phyloP scores from a whole-genome alignment of 2,113 vertebrate species.

The Elephas maximus region DNA sequence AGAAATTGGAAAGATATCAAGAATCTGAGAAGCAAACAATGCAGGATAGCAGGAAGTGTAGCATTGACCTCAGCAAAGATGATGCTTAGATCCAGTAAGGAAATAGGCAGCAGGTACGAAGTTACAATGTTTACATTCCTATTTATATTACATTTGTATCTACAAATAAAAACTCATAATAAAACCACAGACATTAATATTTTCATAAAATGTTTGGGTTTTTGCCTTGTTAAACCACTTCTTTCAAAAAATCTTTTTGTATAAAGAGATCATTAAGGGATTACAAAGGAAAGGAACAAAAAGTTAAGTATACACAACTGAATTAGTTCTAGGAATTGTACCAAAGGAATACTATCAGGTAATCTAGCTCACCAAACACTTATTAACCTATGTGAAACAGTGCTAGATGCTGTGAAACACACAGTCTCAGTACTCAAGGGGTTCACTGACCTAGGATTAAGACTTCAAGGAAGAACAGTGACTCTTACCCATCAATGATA shows the following conservation, averaged over 20 bases:
- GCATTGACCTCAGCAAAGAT: constrained; percentile 4
- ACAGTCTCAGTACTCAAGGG: not conserved
- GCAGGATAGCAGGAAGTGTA: not conserved
- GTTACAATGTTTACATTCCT: not conserved
- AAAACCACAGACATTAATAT: constrained; percentile 35
- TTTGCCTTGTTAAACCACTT: constrained; percentile 28
- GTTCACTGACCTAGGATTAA: not conserved
- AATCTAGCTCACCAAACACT: constrained; percentile 21
- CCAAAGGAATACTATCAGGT: not conserved
- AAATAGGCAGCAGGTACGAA: constrained; percentile 10
- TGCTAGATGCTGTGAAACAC: not conserved
- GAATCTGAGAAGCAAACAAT: not conserved
- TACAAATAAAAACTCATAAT: constrained; percentile 51
- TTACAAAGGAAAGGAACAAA: constrained; percentile 47
- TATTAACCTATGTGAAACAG: constrained; percentile 21
- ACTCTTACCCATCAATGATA: constrained; percentile 94
- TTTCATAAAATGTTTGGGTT: constrained; percentile 20
- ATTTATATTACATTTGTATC: constrained; percentile 8
- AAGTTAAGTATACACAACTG: constrained; percentile 23
- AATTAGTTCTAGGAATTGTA: constrained; percentile 46
- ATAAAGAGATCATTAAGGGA: constrained; percentile 45
- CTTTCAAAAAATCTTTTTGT: not conserved
- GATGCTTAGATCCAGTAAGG: not conserved
- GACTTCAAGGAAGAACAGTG: not conserved
- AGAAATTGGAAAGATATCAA: constrained; percentile 3